A percentile compares a stretch with the other conserved stretches of the same genome.
phyloP scores from a whole-genome alignment of 2,888 invertebrate genomes.

The Pteria penguin region DNA sequence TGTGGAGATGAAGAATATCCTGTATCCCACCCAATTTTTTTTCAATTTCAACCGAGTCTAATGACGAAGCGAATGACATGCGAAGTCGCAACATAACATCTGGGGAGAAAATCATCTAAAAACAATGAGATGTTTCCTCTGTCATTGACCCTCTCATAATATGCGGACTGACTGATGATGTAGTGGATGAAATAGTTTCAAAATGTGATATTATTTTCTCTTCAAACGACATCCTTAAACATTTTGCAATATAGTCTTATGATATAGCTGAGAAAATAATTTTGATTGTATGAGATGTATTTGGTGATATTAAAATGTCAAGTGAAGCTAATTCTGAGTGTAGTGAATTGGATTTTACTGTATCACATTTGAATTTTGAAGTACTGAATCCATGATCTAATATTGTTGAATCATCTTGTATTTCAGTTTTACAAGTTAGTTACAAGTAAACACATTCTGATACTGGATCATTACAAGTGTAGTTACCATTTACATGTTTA shows the following conservation, averaged over 20 bases:
- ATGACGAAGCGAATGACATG: conserved; percentile 6
- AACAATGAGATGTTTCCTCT: too few relatives aligned
- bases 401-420: too few relatives aligned
- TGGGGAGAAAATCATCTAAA: not conserved
- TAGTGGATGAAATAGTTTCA: conserved; percentile 27
- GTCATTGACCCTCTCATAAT: too few relatives aligned
- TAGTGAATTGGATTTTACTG: too few relatives aligned
- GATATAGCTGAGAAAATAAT: conserved; percentile 16
- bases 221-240: conserved; percentile 26
- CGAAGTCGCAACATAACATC: not conserved
- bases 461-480: too few relatives aligned
- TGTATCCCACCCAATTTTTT: not conserved
- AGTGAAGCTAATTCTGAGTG: not conserved
- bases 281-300: conserved; percentile 10
- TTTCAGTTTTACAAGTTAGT: too few relatives aligned
- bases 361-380: too few relatives aligned
- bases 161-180: conserved; percentile 31
- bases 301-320: conserved; percentile 27
- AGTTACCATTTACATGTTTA: too few relatives aligned
- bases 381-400: too few relatives aligned
- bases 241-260: conserved; percentile 15
- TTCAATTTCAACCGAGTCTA: not conserved
- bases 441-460: too few relatives aligned
- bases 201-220: conserved; percentile 30
- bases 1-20: conserved; percentile 37